A percentile compares a stretch with the other conserved stretches of the same genome.
Conservation (phyloP, 2,888 invertebrate genomes). For the Encarsia formosa region DNA sequence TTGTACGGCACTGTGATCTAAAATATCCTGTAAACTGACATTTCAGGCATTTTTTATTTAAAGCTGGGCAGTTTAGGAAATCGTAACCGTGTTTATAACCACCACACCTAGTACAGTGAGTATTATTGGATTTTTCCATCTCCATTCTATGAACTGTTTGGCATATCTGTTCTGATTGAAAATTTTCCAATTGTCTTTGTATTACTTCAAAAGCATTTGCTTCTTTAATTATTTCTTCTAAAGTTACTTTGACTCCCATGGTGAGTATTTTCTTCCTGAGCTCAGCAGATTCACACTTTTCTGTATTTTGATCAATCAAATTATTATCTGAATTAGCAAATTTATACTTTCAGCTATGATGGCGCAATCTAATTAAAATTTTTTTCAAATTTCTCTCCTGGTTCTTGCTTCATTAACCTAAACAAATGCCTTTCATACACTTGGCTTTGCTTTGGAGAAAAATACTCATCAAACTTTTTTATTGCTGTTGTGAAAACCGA, state of each 20-base stretch:
- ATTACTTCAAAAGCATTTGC: background rate
- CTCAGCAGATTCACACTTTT: conserved; percentile 31
- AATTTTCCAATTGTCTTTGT: background rate
- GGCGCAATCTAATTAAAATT: conserved; percentile 34
- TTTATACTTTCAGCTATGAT: conserved; percentile 37
- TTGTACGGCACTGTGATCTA: conserved; percentile 22
- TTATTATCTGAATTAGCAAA: conserved; percentile 27
- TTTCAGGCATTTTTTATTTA: conserved; percentile 26
- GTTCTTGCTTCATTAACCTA: conserved; percentile 34
- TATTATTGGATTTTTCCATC: background rate
- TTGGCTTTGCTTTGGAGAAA: conserved; percentile 37
- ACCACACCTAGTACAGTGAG: background rate
- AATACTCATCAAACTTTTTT: too few species aligned
- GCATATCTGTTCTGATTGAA: too few species aligned
- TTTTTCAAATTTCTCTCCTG: conserved; percentile 36
- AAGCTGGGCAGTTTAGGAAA: conserved; percentile 29
- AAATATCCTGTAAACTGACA: conserved; percentile 32
- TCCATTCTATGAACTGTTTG: too few species aligned
- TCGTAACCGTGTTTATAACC: background rate
- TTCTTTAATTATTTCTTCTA: conserved; percentile 31
- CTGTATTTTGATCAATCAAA: too few species aligned
- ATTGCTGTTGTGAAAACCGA: too few species aligned
- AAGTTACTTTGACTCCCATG: conserved; percentile 29
- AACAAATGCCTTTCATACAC: conserved; percentile 40
- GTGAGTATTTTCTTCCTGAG: conserved; percentile 33